Percentiles rank a stretch among this genome's conserved stretches.
phyloP scores from a whole-genome alignment of 2,888 invertebrate genomes.

The Chymomyza fuscimana region DNA sequence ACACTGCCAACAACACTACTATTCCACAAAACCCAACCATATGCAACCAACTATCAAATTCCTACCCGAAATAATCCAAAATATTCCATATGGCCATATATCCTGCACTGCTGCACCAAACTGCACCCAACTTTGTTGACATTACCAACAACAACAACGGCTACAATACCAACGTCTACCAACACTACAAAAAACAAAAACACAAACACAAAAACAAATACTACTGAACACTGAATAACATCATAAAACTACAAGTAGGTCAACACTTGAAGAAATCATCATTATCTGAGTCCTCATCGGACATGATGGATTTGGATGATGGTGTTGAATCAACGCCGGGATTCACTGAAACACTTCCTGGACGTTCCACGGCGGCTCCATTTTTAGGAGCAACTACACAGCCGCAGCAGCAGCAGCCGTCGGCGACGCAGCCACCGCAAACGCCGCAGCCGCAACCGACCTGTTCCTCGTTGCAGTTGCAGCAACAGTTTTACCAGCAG shows the following conservation, averaged over 20 bases:
- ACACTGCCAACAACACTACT: conserved; percentile 8
- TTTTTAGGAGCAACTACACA: conserved; percentile 78
- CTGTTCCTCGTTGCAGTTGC: conserved; percentile 51
- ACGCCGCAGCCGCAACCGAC: conserved; percentile 49
- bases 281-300: conserved; percentile 92
- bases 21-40: not conserved
- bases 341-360: conserved; percentile 79
- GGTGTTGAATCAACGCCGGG: conserved; percentile 83
- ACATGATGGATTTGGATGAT: conserved; percentile 96
- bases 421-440: conserved; percentile 35
- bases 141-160: conserved; percentile 23
- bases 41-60: not conserved
- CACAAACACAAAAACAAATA: conserved; percentile 27
- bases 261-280: conserved; percentile 94
- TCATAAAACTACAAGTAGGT: conserved; percentile 82
- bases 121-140: conserved; percentile 5
- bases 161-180: conserved; percentile 16
- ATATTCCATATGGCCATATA: not conserved
- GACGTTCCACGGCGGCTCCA: conserved; percentile 79
- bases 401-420: conserved; percentile 50
- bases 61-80: not conserved
- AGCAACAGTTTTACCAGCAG: conserved; percentile 51
- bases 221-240: conserved; percentile 58
- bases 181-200: conserved; percentile 22
- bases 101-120: not conserved